Evolutionary conservation across 1,140 invertebrate species (phyloP), one percentile per base, ranked within the genome.

Genomic region (Thalassaphorura encarpata): DNA sequence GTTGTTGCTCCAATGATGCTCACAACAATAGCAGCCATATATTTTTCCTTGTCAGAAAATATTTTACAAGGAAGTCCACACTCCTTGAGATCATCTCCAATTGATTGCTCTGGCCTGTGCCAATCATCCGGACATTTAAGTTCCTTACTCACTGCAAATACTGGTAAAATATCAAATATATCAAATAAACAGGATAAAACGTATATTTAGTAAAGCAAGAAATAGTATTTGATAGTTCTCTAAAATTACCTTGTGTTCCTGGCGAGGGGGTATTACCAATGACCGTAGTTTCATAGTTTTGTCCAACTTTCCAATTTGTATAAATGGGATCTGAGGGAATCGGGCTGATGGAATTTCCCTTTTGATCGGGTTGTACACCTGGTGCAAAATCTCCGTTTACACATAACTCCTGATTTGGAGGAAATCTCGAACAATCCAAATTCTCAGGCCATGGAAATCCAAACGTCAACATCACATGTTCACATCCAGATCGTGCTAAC

Each of bases 401-500:
- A 55, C 63, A 65, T 3, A 62, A 43, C 27, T 65, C 63, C 8
- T 45, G 43, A 45, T 45, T 45, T 5, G 27, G 42, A 19, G 58
- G 61, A 45, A 60, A 65, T 16, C 50, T 21, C 3, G 53, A 53
- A 27, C 63, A 65, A 2, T 62, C 60, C 16, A 65, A 47, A 49
- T 61, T 59, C 18, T 64, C 63, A 26, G 63, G 63, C 63, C 63
- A 65, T 11, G 52, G 39, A 49, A 65, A 62, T 39, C 63, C 61
- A 50, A 62, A 62, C 15, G 61, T 77, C 74, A 78, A 80, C 95
- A 98, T 98, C 31, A 98, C 79, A 4, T 94, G 93, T 11, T 89
- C 89, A 74, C 95, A 98, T 8, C 93, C 92, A 5, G 81, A 77
- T 26, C 89, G 77, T 0, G 94, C 93, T 31, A 93, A 75, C 67